phyloP scores from a whole-genome alignment of 2,888 invertebrate species.

The Axea sp. region DNA sequence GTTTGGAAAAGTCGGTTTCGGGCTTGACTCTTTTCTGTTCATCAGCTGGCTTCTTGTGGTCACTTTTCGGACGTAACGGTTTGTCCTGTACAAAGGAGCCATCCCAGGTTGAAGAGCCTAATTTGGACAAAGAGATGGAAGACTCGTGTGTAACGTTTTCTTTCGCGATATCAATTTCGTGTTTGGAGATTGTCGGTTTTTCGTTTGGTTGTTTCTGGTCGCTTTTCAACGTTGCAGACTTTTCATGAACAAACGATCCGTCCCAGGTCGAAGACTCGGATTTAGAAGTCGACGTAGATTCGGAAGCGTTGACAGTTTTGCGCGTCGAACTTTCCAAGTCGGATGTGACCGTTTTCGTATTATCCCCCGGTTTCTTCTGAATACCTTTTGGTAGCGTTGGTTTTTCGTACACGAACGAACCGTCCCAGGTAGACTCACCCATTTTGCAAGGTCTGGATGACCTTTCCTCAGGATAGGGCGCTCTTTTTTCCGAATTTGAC shows the following conservation, averaged over 20 bases:
- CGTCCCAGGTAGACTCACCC: conserved; percentile 80
- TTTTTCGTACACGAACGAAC: conserved; percentile 81
- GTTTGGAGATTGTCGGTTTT: conserved; percentile 31
- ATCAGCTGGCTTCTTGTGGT: background rate
- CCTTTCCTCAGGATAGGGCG: conserved; percentile 63
- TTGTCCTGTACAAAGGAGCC: too few relatives aligned
- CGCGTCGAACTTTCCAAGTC: background rate
- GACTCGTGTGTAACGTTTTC: conserved; percentile 55
- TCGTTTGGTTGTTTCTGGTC: conserved; percentile 47
- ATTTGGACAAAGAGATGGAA: conserved; percentile 5
- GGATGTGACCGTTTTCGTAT: conserved; percentile 24
- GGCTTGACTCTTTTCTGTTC: conserved; percentile 7
- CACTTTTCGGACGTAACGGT: too few relatives aligned
- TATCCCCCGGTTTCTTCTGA: conserved; percentile 50
- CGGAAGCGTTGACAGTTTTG: conserved; percentile 54
- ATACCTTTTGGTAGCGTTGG: conserved; percentile 65
- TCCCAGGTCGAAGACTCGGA: conserved; percentile 73
- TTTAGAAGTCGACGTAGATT: conserved; percentile 13
- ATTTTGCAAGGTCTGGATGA: conserved; percentile 68
- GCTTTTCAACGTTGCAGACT: conserved; percentile 24
- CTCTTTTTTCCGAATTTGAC: conserved; percentile 64
- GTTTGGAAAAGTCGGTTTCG: background rate
- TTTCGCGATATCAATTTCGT: background rate
- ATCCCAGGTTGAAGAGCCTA: conserved; percentile 73
- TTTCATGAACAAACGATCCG: too few relatives aligned